Conservation (phyloP, 64 coral and sea anemone genomes). For the Actinia equina region DNA sequence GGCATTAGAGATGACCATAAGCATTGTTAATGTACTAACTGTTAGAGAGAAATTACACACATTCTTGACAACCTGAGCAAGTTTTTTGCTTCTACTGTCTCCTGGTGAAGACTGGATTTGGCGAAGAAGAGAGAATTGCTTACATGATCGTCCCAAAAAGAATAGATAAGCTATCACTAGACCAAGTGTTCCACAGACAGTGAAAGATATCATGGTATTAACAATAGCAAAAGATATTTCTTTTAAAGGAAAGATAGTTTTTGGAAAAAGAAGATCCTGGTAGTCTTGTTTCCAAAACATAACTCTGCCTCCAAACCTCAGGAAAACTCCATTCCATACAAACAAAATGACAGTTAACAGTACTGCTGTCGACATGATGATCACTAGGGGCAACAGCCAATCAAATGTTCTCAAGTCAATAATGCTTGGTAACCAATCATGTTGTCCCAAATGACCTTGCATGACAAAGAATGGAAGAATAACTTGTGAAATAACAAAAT, state of each 20-base stretch:
- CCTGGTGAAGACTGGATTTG: conserved; percentile 18
- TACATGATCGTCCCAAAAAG: conserved; percentile 27
- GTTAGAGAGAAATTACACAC: conserved; percentile 73
- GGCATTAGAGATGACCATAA: conserved; percentile 45
- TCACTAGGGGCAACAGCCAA: conserved; percentile 70
- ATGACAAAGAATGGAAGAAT: conserved; percentile 80
- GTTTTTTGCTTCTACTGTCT: conserved; percentile 19
- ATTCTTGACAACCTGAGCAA: conserved; percentile 45
- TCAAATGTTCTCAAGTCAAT: conserved; percentile 83
- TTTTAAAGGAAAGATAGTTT: conserved; percentile 35
- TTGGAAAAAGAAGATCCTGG: conserved; percentile 34
- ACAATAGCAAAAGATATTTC: conserved; percentile 43
- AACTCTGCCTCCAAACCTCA: conserved; percentile 50
- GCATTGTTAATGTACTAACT: conserved; percentile 49
- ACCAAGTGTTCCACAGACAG: conserved; percentile 38
- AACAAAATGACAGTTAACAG: conserved; percentile 60
- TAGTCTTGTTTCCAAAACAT: conserved; percentile 47
- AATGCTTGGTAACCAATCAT: conserved; percentile 80
- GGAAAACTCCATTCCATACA: conserved; percentile 73
- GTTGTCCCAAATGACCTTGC: conserved; percentile 55
- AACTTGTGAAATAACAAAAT: conserved; percentile 82
- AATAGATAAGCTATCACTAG: conserved; percentile 38
- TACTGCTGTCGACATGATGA: conserved; percentile 77
- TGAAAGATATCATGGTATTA: conserved; percentile 16
- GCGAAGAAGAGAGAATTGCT: conserved; percentile 21